Percentiles rank a stretch among this genome's conserved stretches.
Conservation (phyloP, 2,113 vertebrate genomes). For the Mionectes macconnelli region DNA sequence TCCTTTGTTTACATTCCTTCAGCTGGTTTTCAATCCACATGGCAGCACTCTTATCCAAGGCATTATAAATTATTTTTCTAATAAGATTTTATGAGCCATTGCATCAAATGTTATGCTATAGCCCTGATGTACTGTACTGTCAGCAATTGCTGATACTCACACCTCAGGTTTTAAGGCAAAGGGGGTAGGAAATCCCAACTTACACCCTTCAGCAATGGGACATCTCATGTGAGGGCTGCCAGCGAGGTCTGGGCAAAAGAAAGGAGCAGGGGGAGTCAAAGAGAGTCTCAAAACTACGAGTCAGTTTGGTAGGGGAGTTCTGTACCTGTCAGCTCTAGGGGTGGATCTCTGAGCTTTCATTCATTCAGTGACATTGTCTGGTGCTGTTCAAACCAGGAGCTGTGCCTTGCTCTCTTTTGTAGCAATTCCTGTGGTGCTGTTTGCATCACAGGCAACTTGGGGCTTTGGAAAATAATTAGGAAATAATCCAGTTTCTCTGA, state of each 20-base stretch:
- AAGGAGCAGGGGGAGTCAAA: neutral
- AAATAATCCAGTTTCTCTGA: neutral
- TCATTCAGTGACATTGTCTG: neutral
- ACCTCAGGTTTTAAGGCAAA: neutral
- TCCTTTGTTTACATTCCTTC: constrained; percentile 8
- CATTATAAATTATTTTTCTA: constrained; percentile 34
- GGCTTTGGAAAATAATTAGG: neutral
- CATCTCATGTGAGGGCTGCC: neutral
- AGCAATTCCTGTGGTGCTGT: neutral
- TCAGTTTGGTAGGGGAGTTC: rapidly evolving
- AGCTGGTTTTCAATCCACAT: neutral
- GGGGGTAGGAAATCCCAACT: neutral
- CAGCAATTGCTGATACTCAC: neutral
- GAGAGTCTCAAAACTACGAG: neutral
- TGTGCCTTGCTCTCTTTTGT: neutral
- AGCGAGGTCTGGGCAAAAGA: neutral
- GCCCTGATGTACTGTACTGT: neutral
- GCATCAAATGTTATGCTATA: neutral
- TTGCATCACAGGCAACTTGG: neutral
- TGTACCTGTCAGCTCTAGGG: neutral
- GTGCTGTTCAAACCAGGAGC: neutral
- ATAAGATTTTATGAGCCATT: constrained; percentile 11
- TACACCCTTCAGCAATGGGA: neutral
- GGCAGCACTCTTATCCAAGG: neutral
- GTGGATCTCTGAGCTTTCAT: neutral